Conservation (phyloP, 2,888 invertebrate species). For the Heliconius ethilla region DNA sequence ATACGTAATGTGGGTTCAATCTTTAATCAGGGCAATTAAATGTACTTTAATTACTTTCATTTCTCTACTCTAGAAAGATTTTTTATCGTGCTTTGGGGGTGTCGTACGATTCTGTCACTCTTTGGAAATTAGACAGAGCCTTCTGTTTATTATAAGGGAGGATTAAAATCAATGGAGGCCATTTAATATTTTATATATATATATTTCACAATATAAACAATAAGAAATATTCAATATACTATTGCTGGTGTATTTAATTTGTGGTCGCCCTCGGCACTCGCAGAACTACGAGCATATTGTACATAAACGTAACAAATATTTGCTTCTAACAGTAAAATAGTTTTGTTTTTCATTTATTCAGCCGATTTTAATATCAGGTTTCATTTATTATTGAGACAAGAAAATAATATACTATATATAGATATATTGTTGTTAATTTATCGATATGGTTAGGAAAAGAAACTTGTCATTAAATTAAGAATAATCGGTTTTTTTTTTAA, state of each 20-base stretch:
- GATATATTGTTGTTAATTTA: too few relatives aligned
- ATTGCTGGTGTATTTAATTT: conserved; percentile 9
- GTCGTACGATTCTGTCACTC: too few relatives aligned
- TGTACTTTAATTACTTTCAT: too few relatives aligned
- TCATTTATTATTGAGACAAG: not conserved
- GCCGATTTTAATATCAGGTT: not conserved
- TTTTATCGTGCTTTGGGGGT: too few relatives aligned
- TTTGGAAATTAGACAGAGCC: too few relatives aligned
- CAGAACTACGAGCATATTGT: conserved; percentile 1
- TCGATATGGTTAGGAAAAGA: too few relatives aligned
- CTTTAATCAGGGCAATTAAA: too few relatives aligned
- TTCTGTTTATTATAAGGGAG: too few relatives aligned
- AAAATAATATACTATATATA: not conserved
- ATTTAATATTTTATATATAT: not conserved
- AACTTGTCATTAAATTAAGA: too few relatives aligned
- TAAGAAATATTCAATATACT: not conserved
- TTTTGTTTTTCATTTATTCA: conserved; percentile 7
- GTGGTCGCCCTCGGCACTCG: not conserved
- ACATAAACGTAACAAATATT: conserved; percentile 10
- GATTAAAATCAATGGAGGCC: not conserved
- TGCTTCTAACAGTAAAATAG: not conserved
- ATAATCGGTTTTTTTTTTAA: too few relatives aligned
- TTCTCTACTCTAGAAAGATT: too few relatives aligned
- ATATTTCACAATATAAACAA: not conserved
- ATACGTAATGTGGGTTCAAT: too few relatives aligned